These are phyloP conservation scores for Petaurus breviceps DNA, from an alignment of 2,113 vertebrate genomes.

Conservation along the genomic window DNA sequence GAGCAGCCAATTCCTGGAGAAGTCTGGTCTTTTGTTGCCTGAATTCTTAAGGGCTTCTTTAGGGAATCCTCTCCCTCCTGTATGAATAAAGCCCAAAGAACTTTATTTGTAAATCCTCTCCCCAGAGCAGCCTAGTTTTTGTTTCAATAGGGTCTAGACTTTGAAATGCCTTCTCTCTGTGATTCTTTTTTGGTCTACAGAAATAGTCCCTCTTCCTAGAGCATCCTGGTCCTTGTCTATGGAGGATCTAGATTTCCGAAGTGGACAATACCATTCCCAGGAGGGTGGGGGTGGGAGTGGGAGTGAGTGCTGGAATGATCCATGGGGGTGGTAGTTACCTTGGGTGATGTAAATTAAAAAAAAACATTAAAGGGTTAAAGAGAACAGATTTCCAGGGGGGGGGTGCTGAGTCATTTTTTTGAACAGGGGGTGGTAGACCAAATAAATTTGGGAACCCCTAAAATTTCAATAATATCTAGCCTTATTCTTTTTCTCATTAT, in stretches of 20 bases:
- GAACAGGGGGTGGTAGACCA: too few relatives aligned
- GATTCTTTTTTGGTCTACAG: neutral
- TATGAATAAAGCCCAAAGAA: neutral
- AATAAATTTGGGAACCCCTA: too few relatives aligned
- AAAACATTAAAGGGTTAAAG: too few relatives aligned
- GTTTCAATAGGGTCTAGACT: neutral
- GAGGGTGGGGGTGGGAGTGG: too few relatives aligned
- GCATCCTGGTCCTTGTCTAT: neutral
- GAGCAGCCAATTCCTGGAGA: neutral
- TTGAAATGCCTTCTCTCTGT: neutral
- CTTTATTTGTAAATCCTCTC: neutral
- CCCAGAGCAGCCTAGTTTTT: neutral
- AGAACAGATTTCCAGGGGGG: too few relatives aligned
- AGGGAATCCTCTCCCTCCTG: neutral
- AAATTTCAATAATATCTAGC: neutral
- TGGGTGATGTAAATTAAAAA: too few relatives aligned
- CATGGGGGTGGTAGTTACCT: too few relatives aligned
- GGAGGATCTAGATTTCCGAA: neutral
- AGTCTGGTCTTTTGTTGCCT: neutral
- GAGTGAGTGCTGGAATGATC: too few relatives aligned
- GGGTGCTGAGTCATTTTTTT: too few relatives aligned
- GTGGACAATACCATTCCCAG: too few relatives aligned
- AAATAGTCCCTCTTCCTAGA: neutral
- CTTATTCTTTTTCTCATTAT: neutral
- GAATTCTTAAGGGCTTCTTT: neutral